phyloP scores from a whole-genome alignment of 2,113 vertebrate species.

The Larimichthys polyactis region DNA sequence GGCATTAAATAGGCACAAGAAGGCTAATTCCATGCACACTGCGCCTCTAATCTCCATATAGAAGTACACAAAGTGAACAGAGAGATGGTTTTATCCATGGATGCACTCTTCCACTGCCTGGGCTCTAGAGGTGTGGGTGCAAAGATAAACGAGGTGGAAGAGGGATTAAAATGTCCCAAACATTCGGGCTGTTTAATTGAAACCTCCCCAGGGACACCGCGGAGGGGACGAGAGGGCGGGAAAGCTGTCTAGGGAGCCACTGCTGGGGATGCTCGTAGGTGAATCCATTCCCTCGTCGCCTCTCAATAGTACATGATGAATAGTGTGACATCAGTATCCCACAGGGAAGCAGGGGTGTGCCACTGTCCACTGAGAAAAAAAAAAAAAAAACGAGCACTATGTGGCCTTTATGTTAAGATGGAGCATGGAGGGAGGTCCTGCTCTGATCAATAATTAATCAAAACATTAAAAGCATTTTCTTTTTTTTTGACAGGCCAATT shows the following conservation, averaged over 20 bases:
- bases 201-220: conserved; percentile 73
- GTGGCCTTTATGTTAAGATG: conserved; percentile 68
- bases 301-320: conserved; percentile 82
- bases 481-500: conserved; percentile 64
- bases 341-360: conserved; percentile 64
- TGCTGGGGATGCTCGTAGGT: conserved; percentile 58
- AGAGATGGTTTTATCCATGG: conserved; percentile 60
- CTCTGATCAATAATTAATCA: conserved; percentile 85
- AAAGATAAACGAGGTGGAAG: conserved; percentile 77
- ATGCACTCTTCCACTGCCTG: conserved; percentile 62
- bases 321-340: conserved; percentile 69
- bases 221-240: conserved; percentile 53
- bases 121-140: conserved; percentile 70
- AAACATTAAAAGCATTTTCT: conserved; percentile 80
- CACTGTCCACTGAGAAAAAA: conserved; percentile 37
- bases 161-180: conserved; percentile 82
- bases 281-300: conserved; percentile 73
- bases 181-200: conserved; percentile 81
- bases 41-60: conserved; percentile 62
- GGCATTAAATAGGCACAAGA: conserved; percentile 42
- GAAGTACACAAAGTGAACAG: conserved; percentile 63
- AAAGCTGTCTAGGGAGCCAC: conserved; percentile 60
- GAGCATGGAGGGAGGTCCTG: conserved; percentile 40
- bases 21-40: conserved; percentile 47
- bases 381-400: conserved; percentile 17